Base-by-base conservation (phyloP, 2,888 invertebrate genomes). In the Thymelicus sylvestris region DNA sequence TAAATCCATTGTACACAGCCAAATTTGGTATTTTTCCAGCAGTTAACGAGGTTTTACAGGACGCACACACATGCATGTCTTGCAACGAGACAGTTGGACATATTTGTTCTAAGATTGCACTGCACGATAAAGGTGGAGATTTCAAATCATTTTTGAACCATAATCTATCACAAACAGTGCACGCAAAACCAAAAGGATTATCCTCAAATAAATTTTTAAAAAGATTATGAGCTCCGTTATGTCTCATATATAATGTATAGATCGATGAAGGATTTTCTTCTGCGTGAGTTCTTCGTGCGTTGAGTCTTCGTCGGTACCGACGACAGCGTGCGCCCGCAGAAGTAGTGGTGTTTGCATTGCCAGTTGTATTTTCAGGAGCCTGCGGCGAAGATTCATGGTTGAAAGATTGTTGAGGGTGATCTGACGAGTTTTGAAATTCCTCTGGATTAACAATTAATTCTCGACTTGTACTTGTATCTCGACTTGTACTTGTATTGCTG, bases 61-160 rank as follows among this genome's bases (percentile, higher is more conserved):
- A 69, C 24, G 63, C 55, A 48, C 75, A 75, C 55, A 73, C 64
- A 15, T 41, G 47, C 44, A 72, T 52, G 13, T 64, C 61, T 66
- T 64, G 62, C 39, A 67, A 69, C 61, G 64, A 65, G 55, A 68
- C 62, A 71, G 19, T 55, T 60, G 66, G 66, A 44, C 65, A 66
- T 61, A 60, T 66, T 62, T 57, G 55, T 66, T 48, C 38, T n/a
- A 71, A 66, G 10, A 71, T 66, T 61, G n/a, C 61, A 67, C 52
- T 62, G 55, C 65, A 55, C 15, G 52, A 65, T 47, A 55, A 65
- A 67, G 64, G 64, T 19, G 67, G 50, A 55, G n/a, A 15, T 74
- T 74, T 77, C 64, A 77, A 72, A 62, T 75, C 74, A 67, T 66
- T 75, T 72, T 75, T 62, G 55, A 75, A 78, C 75, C 74, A 77